phyloP scores from a whole-genome alignment of 2,113 vertebrate genomes.

The Hyla sarda region DNA sequence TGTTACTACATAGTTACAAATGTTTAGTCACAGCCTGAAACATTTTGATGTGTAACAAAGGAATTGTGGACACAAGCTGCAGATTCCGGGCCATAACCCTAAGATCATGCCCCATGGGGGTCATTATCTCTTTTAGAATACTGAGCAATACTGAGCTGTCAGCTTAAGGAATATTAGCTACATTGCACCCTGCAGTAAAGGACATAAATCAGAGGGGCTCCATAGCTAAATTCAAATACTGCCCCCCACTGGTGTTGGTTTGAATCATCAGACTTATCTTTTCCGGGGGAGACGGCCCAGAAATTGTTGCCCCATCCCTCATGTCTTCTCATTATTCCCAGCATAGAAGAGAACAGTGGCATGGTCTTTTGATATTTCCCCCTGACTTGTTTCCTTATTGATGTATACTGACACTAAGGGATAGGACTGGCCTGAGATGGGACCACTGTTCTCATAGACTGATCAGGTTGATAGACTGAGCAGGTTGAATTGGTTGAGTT shows the following conservation, averaged over 20 bases:
- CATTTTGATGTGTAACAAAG: not conserved
- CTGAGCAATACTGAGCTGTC: not conserved
- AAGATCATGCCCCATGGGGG: not conserved
- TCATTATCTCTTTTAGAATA: not conserved
- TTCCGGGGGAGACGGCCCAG: not conserved
- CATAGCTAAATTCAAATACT: not conserved
- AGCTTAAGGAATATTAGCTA: not conserved
- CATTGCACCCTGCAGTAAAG: not conserved
- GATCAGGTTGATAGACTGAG: too few species aligned
- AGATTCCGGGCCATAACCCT: not conserved
- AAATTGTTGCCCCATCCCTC: not conserved
- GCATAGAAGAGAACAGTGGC: not conserved
- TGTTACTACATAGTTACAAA: not conserved
- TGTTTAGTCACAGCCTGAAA: not conserved
- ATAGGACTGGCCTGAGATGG: too few species aligned
- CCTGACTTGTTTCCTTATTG: not conserved
- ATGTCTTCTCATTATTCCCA: too few species aligned
- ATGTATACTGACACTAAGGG: too few species aligned
- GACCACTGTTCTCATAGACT: too few species aligned
- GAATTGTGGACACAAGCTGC: not conserved
- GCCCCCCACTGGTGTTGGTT: not conserved
- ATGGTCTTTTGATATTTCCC: not conserved
- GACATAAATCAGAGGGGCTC: not conserved
- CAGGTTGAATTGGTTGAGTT: too few species aligned
- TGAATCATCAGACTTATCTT: too few species aligned